Evolutionary conservation across 2,113 vertebrate species (phyloP), one percentile per base, ranked within the genome.

Genomic region (Poecile atricapillus): DNA sequence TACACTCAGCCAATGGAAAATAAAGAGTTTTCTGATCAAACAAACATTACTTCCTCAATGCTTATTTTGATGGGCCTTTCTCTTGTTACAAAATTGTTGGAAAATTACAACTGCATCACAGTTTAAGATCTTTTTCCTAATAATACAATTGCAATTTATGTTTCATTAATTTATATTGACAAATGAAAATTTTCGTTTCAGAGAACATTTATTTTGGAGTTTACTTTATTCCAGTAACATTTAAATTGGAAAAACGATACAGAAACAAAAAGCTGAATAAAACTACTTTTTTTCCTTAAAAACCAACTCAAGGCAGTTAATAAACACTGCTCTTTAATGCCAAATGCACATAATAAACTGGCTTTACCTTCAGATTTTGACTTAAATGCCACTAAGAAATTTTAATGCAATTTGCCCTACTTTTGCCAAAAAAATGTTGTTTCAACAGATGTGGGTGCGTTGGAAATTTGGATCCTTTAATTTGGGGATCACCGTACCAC

Each of bases 391-490:
- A 35, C 21, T 19, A 64, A 60, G 46, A 91, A 39, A 33, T 55
- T 52, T 60, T 47, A 21, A 73, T 15, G 4, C 52, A 50, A 22
- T 35, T 63, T 52, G 28, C 23, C 30, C 21, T 55, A 46, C 23
- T 63, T 15, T 76, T 75, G 18, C 35, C 33, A 35, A 80, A 58
- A 58, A 22, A 23, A 11, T 4, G 4, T 13, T 13, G 13, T 87
- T 77, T 60, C 59, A 74, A 2, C 12, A 44, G 24, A 56, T 60
- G 31, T 0, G 0, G 9, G 30, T 64, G 35, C 33, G 43, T 13
- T 31, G 20, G 9, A 63, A 41, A 80, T 39, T 63, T 6, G 8
- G 18, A 55, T 33, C 4, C 27, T 64, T 81, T 77, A 43, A 20
- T 65, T 49, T 76, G 31, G 31, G 37, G n/a, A 81, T 46, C 37